Base-by-base conservation (phyloP, 1,140 invertebrate species). In the Dreissena rostriformis region DNA sequence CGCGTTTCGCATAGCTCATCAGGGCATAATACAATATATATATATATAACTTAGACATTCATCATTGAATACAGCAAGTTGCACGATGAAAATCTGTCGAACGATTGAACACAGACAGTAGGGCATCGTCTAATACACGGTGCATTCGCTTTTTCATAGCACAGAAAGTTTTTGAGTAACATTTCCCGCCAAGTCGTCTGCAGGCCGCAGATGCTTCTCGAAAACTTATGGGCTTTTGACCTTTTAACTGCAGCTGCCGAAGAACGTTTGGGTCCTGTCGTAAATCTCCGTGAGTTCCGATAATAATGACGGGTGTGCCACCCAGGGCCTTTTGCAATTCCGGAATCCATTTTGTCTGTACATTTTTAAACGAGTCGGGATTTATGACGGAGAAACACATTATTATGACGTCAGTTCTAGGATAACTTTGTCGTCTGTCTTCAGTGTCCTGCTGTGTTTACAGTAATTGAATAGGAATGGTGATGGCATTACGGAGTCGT, bases 131-230 rank as follows among this genome's bases (percentile, higher is more conserved):
- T 74, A 90, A 82, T 39, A 84, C 84, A 51, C 80, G 85, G 8
- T 86, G 55, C 28, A 88, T 65, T 10, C 86, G 79, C 49, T 86
- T 90, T 79, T 88, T 86, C 84, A 87, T 86, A n/a, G 67, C 82
- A 12, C 97, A 96, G 0, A 87, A 90, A 66, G 85, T 84, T 80
- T 91, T 88, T 10, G 90, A 74, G 72, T 90, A 91, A 26, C 86
- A 87, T 2, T 85, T 82, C 0, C 86, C 86, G 8, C 88, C 88
- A 4, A 90, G 12, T 39, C 53, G 49, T n/a, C 80, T 63, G 11
- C 88, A 86, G 6, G 76, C 11, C 8, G 63, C 66, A 14, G 55
- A 49, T 5, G 86, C 88, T 12, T 86, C 85, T 0, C 80, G 73
- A 11, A 51, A 22, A 26, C 78, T 85, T 12, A 91, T 65, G 0